Conservation (phyloP, 2,113 vertebrate species). For the Apus apus region DNA sequence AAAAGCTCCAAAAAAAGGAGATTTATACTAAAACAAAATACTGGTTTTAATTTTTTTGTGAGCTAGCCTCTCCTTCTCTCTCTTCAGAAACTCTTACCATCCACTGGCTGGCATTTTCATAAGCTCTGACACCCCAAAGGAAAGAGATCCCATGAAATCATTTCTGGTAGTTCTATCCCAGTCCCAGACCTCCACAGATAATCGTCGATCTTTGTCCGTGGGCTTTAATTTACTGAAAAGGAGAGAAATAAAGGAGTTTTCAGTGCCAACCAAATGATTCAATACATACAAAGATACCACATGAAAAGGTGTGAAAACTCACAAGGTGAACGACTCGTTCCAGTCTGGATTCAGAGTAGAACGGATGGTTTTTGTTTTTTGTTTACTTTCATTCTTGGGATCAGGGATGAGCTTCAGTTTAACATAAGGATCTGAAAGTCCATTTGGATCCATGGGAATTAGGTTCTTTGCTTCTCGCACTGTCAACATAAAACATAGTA, state of each 20-base stretch:
- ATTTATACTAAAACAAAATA: neutral
- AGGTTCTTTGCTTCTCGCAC: slow-evolving; percentile 95
- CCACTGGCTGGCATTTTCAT: slow-evolving; percentile 89
- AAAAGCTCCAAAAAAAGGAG: neutral
- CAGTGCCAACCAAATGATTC: neutral
- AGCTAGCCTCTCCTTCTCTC: neutral
- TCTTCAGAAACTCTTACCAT: slow-evolving; percentile 79
- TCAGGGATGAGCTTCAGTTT: slow-evolving; percentile 98
- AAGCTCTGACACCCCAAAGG: slow-evolving; percentile 95
- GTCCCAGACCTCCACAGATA: slow-evolving; percentile 95
- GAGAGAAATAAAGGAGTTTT: neutral
- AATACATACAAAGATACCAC: neutral
- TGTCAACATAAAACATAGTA: slow-evolving; percentile 52
- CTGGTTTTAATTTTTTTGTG: neutral
- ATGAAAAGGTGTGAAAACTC: slow-evolving; percentile 59
- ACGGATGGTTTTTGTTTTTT: slow-evolving; percentile 96
- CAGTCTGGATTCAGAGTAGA: slow-evolving; percentile 94
- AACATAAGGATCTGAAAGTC: slow-evolving; percentile 94
- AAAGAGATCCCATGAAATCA: slow-evolving; percentile 98
- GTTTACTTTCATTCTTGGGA: slow-evolving; percentile 96
- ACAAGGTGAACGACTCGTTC: slow-evolving; percentile 96
- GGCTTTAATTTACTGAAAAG: slow-evolving; percentile 88
- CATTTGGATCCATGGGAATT: slow-evolving; percentile 98
- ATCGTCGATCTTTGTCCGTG: slow-evolving; percentile 91
- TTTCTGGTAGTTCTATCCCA: slow-evolving; percentile 97